Base-by-base conservation (phyloP, 1,140 invertebrate species). In the Monomorium pharaonis region DNA sequence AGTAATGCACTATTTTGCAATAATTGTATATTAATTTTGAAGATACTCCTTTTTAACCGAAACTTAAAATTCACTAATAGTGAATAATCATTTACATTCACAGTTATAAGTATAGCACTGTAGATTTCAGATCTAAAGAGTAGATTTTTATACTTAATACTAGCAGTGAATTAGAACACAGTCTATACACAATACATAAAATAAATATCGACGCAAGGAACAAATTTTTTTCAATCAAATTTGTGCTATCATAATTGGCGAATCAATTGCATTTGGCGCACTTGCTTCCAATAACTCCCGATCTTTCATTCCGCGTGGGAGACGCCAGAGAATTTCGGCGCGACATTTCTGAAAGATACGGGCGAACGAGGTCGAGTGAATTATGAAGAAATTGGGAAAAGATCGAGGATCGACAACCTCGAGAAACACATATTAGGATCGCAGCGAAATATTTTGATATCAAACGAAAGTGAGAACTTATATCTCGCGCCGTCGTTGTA, bases 361-460 rank as follows among this genome's bases (percentile, higher is more conserved):
- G 5, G 37, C 18, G 24, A 44, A 58, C 78, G 24, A 6, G 33
- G 37, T 42, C 78, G 49, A 44, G 42, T 67, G 24, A 85, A 65
- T 85, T 85, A 85, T 44, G 78, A 10, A 30, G 30, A 18, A 83
- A 60, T 83, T 69, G 42, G 37, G 9, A 4, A 80, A 27, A 14
- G 24, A n/a, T n/a, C n/a, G n/a, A 21, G 74, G 16, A 77, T 56
- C 60, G 42, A 85, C 84, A 77, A 54, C 24, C 60, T 78, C 27
- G 44, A 56, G 62, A 85, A 85, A 78, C 80, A 80, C 75, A 81
- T 67, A 67, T 85, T 85, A 85, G 67, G 67, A 83, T 33, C 51
- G 67, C 24, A n/a, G 51, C 37, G 67, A 74, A 83, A 56, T 83
- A 74, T 74, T 74, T 83, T 83, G 78, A 83, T 83, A 83, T 33